Percentiles rank a stretch among this genome's conserved stretches.
These are phyloP conservation scores for Paradisaea rubra DNA, from an alignment of 2,113 vertebrate genomes.

Conservation along the genomic window DNA sequence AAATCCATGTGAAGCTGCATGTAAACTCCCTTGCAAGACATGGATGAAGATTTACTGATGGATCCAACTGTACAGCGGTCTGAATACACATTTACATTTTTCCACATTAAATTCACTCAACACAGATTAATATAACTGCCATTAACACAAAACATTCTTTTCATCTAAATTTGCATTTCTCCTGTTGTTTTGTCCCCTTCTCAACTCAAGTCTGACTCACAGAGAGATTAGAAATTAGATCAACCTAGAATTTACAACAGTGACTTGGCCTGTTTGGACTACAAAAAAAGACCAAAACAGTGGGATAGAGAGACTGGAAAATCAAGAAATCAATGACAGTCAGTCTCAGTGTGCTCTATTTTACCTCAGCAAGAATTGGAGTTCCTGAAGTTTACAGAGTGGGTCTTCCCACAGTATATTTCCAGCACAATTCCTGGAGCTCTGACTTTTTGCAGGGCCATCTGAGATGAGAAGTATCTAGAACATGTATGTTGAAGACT, in stretches of 20 bases:
- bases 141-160: not conserved
- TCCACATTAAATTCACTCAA: not conserved
- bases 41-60: not conserved
- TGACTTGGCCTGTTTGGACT: not conserved
- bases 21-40: not conserved
- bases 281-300: not conserved
- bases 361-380: not conserved
- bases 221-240: conserved; percentile 1
- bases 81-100: not conserved
- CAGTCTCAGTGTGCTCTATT: not conserved
- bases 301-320: not conserved
- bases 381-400: not conserved
- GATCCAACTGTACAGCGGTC: not conserved
- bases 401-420: not conserved
- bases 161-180: not conserved
- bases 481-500: fast-evolving
- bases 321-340: not conserved
- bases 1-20: not conserved
- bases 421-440: not conserved
- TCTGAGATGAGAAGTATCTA: not conserved
- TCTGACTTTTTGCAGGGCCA: not conserved
- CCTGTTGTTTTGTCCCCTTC: not conserved
- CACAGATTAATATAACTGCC: not conserved
- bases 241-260: not conserved
- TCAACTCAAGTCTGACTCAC: not conserved